Base-by-base conservation (phyloP, 1,140 invertebrate genomes). In the Neelides sp. region DNA sequence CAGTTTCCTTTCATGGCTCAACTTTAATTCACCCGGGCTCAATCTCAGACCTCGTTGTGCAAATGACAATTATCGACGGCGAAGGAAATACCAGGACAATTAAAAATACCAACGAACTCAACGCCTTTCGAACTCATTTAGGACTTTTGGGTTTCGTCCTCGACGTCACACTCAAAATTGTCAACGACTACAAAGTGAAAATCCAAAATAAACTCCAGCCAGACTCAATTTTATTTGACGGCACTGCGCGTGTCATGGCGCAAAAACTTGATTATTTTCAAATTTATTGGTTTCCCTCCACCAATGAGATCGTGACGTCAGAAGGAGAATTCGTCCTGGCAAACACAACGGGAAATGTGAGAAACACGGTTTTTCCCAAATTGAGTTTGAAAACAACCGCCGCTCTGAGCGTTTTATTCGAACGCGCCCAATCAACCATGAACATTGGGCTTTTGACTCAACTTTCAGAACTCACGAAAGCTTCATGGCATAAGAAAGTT, bases 211-310 rank as follows among this genome's bases (percentile, higher is more conserved):
- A 7, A 4, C 43, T 22, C 43, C 10, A 32, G 4, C 10, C 23
- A 3, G 43, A 46, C 28, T 4, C 10, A 3, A 32, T 46, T 30
- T 28, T 46, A 4, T 17, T 32, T 32, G 43, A 46, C 43, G 43
- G 43, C 4, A 46, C 43, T 19, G 43, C 19, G 28, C 27, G 28
- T 5, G 19, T 10, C 12, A 17, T 20, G 19, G 43, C 43, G 7
- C 7, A 22, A 4, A 4, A 17, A 4, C n/a, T 7, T 15, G 43
- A 46, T 24, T 4, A 4, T 24, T 46, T 23, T 19, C 26, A 46
- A 32, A 4, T 46, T 3, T 46, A 28, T 24, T 46, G 43, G 43
- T 46, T 46, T 46, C 43, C 43, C 43, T 4, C 12, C 23, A 12
- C 43, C 43, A 30, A 13, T 8, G 7, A 8, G 19, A 28, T 46